These are phyloP conservation scores for Baccha elongata DNA, from an alignment of 2,888 invertebrate species.

Conservation along the genomic window DNA sequence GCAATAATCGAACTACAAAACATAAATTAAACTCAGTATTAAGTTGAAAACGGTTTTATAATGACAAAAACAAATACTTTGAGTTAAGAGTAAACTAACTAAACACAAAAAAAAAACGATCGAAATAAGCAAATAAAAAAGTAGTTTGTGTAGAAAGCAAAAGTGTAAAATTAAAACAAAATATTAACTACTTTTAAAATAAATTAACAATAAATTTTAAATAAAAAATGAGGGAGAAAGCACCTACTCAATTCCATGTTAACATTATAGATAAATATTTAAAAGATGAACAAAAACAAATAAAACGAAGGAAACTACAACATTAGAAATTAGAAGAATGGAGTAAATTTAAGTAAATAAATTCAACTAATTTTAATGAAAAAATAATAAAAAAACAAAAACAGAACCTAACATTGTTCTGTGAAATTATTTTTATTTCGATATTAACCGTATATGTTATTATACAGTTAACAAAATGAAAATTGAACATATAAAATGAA, in stretches of 20 bases:
- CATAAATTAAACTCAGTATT: constrained; percentile 31
- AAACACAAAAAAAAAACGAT: constrained; percentile 23
- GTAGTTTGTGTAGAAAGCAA: constrained; percentile 51
- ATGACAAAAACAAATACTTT: constrained; percentile 30
- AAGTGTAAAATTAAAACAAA: constrained; percentile 32
- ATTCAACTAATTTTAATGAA: constrained; percentile 50
- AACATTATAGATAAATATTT: constrained; percentile 80
- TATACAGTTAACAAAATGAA: constrained; percentile 45
- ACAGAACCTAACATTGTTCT: constrained; percentile 57
- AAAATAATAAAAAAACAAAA: constrained; percentile 22
- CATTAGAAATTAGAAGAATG: constrained; percentile 49
- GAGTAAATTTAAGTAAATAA: constrained; percentile 46
- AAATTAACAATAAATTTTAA: constrained; percentile 68
- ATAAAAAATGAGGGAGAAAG: constrained; percentile 75
- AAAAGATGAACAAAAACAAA: constrained; percentile 37
- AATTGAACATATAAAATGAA: constrained; percentile 46
- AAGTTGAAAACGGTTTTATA: constrained; percentile 46
- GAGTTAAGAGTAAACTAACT: constrained; percentile 11
- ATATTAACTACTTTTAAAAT: constrained; percentile 43
- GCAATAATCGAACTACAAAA: constrained; percentile 62
- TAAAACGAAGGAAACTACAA: constrained; percentile 38
- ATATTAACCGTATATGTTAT: constrained; percentile 64
- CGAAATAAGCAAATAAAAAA: constrained; percentile 35
- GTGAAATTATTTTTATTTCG: constrained; percentile 64
- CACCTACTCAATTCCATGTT: constrained; percentile 82